Percentiles rank a stretch among this genome's conserved stretches.
These are phyloP conservation scores for Zaprionus camerounensis DNA, from an alignment of 1,140 invertebrate genomes.

Conservation along the genomic window DNA sequence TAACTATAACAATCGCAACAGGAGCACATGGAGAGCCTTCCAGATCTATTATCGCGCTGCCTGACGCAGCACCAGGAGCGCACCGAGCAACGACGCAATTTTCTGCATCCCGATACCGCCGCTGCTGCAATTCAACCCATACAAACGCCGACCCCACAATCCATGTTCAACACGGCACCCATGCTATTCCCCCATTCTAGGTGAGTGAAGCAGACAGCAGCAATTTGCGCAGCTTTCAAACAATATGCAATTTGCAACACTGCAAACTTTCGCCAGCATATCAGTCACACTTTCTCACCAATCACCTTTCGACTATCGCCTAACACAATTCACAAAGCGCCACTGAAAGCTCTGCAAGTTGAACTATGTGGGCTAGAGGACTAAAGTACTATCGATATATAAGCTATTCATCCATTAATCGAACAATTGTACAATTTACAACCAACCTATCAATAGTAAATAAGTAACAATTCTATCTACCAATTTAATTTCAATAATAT, in stretches of 20 bases:
- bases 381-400: background rate
- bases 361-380: constrained; percentile 18
- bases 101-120: constrained; percentile 93
- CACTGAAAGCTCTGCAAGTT: constrained; percentile 12
- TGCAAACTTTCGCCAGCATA: constrained; percentile 13
- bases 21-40: constrained; percentile 89
- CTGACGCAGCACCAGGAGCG: constrained; percentile 88
- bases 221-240: constrained; percentile 11
- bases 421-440: no score
- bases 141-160: constrained; percentile 79
- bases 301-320: background rate
- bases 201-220: constrained; percentile 55
- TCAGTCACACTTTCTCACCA: constrained; percentile 11
- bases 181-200: constrained; percentile 84
- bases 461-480: no score
- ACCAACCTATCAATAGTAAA: no score
- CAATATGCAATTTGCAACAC: constrained; percentile 11
- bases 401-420: background rate
- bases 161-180: constrained; percentile 83
- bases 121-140: constrained; percentile 85
- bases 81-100: constrained; percentile 91
- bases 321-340: background rate
- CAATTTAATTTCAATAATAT: no score
- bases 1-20: constrained; percentile 17
- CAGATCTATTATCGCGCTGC: constrained; percentile 91